Base-by-base conservation (phyloP, 2,888 invertebrate species). In the Pseudolycoriella hygida region DNA sequence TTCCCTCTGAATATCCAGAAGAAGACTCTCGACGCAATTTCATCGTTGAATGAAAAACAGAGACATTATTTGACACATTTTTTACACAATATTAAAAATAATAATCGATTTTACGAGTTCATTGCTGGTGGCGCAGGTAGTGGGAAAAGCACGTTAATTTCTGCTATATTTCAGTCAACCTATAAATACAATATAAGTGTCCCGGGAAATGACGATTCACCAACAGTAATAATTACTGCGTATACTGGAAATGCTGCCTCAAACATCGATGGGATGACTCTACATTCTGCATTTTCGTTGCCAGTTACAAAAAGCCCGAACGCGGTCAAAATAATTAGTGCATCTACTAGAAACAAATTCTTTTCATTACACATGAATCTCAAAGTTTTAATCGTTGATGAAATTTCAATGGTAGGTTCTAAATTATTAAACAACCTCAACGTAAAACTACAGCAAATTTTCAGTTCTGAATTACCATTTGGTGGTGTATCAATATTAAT, bases 61-160 rank as follows among this genome's bases (percentile, higher is more conserved):
- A 4, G n/a, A 34, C n/a, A 12, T 14, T 5, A 34, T 34, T 34
- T 34, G 15, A 34, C 34, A 14, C 34, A 34, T 34, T 14, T 34
- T 12, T 34, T 34, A 14, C 34, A 34, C 34, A 43, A 47, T 45
- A 38, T 42, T 45, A 50, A 42, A 45, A 40, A 44, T 46, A 48
- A 41, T 40, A 47, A 43, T 43, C 44, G 31, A 46, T 46, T 48
- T 39, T 41, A 41, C 46, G 41, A 11, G 40, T 17, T 3, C n/a
- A 32, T 57, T 10, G 49, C 47, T 48, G 55, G 54, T 6, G 51
- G 52, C 38, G 57, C 56, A 6, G 56, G 57, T 3, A 56, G 56
- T 11, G 56, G 57, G 11, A 57, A 57, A 52, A 56, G 55, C 44
- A 48, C 39, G 14, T 12, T 34, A 34, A 34, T 34, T 14, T 34